phyloP scores from a whole-genome alignment of 2,797 vertebrate species.

The Naso thynnoides region DNA sequence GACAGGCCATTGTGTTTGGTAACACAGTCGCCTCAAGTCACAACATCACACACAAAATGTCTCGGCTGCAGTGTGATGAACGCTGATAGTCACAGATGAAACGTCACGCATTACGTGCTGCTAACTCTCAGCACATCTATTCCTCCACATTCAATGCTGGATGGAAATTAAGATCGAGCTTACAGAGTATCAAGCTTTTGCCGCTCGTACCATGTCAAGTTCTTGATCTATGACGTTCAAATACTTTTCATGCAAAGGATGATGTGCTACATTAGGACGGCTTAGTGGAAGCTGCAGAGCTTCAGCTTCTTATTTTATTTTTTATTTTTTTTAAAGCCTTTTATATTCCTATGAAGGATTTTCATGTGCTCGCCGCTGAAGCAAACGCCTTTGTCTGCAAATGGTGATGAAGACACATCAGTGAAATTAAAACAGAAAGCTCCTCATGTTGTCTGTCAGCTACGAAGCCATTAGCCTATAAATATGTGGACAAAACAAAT shows the following conservation, averaged over 20 bases:
- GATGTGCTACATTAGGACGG: slow-evolving; percentile 37
- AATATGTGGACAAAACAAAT: slow-evolving; percentile 21
- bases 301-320: not conserved
- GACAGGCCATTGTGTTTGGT: slow-evolving; percentile 20
- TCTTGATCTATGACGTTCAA: slow-evolving; percentile 17
- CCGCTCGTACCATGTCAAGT: slow-evolving; percentile 7
- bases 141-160: slow-evolving; percentile 14
- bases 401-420: slow-evolving; percentile 7
- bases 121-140: slow-evolving; percentile 21
- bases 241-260: slow-evolving; percentile 46
- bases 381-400: slow-evolving; percentile 4
- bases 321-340: not conserved
- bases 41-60: slow-evolving; percentile 52
- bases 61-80: slow-evolving; percentile 29
- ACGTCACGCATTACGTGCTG: slow-evolving; percentile 38
- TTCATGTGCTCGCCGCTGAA: not conserved
- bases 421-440: slow-evolving; percentile 19
- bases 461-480: slow-evolving; percentile 14
- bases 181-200: not conserved
- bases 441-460: slow-evolving; percentile 15
- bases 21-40: slow-evolving; percentile 45
- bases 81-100: slow-evolving; percentile 50
- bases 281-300: slow-evolving; percentile 32
- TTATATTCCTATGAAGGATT: not conserved
- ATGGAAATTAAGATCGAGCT: slow-evolving; percentile 14